Base-by-base conservation (phyloP, 2,797 vertebrate species). In the Erithacus rubecula region DNA sequence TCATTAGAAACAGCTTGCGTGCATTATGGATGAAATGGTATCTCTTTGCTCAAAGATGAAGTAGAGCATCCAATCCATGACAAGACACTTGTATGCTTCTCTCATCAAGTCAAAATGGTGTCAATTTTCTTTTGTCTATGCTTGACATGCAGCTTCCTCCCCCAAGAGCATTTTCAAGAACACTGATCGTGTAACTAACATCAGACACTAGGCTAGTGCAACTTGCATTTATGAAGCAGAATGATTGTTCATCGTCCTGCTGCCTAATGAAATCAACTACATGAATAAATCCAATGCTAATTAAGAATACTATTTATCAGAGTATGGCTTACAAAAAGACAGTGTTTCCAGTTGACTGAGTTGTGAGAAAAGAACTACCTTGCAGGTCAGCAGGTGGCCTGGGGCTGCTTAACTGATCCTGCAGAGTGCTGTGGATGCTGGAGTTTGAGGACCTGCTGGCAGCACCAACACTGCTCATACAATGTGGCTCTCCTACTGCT, bases 311-410 rank as follows among this genome's bases (percentile, higher is more conserved):
- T 74, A 75, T 79, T 91, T 93, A 92, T 88, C 74, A 68, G 82
- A 93, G 37, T 78, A 89, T 19, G 46, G 41, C 36, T 96, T 90
- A 93, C 76, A 94, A 83, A 95, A 96, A 91, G 46, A 88, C 36
- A 79, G 37, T 43, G 15, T 78, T 95, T 91, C 76, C 77, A 91
- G 43, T n/a, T 88, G 72, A 92, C 70, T 15, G 18, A 94, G 51
- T 58, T 80, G 51, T 69, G 86, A 94, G 79, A 85, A 95, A 95
- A 93, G 43, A 87, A 43, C 36, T 71, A 41, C 53, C 43, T 93
- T 87, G 37, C 44, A 80, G 47, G 70, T 87, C 83, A 90, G 81
- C 71, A 92, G 47, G 60, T 91, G 64, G 77, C 62, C 56, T 85
- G 67, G 63, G 60, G 32, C 51, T 85, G 58, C 36, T 92, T 81